Percentiles rank a stretch among this genome's conserved stretches.
Evolutionary conservation across 1,140 invertebrate genomes (phyloP).

Genomic region (Galendromus occidentalis): DNA sequence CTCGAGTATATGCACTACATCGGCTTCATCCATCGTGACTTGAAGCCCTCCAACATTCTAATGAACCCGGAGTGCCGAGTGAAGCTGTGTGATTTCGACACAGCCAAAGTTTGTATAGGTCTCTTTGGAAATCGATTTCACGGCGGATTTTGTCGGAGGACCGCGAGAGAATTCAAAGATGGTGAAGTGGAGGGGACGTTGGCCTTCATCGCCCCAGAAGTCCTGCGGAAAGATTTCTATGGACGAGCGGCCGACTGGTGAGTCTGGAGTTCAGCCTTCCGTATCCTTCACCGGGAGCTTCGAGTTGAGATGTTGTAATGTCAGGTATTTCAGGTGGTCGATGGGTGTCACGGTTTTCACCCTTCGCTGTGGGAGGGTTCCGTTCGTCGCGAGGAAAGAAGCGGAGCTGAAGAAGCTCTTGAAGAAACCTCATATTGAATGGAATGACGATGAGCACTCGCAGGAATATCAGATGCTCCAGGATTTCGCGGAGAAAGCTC

Average conservation of each 20-base stretch:
- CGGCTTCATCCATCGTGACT: not conserved
- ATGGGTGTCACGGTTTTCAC: not conserved
- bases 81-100: constrained; percentile 8
- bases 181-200: not conserved
- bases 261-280: not conserved
- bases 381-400: not conserved
- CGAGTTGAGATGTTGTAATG: not conserved
- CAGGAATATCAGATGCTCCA: not conserved
- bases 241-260: not conserved
- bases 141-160: not conserved
- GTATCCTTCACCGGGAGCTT: not conserved
- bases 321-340: not conserved
- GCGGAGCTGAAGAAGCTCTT: not conserved
- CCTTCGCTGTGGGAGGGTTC: not conserved
- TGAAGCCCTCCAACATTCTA: not conserved
- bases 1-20: not conserved
- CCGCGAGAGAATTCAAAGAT: not conserved
- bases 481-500: not conserved
- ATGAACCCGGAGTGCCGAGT: constrained; percentile 1
- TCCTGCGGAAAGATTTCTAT: not conserved
- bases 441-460: not conserved
- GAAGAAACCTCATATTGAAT: not conserved
- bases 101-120: not conserved
- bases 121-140: not conserved
- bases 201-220: not conserved